These are phyloP conservation scores for Denticeps clupeoides DNA, from an alignment of 2,797 vertebrate genomes.

Conservation along the genomic window DNA sequence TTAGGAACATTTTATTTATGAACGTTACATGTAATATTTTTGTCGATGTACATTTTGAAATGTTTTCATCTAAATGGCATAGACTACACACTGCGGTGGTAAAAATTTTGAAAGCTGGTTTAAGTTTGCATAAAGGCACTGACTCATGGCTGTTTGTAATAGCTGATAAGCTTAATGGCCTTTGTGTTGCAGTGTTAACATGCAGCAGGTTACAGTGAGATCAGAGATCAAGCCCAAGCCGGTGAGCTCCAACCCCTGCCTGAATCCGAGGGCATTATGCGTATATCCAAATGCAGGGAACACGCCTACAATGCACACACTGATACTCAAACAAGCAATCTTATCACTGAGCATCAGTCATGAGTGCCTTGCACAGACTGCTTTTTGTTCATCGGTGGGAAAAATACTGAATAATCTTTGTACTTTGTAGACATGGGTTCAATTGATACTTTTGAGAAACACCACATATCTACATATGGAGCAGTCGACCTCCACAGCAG, in stretches of 20 bases:
- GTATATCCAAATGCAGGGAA: background rate
- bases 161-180: background rate
- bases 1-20: too few species aligned
- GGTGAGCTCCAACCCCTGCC: constrained; percentile 8
- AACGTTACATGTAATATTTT: too few species aligned
- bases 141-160: background rate
- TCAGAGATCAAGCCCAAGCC: constrained; percentile 41
- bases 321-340: background rate
- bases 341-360: background rate
- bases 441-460: too few species aligned
- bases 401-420: too few species aligned
- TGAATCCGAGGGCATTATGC: background rate
- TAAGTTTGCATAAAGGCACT: background rate
- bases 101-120: background rate
- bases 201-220: constrained; percentile 42
- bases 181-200: constrained; percentile 22
- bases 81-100: background rate
- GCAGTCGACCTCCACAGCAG: too few species aligned
- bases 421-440: too few species aligned
- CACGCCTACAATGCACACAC: background rate
- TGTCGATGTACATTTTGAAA: too few species aligned
- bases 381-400: too few species aligned
- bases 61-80: too few species aligned
- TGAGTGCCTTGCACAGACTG: too few species aligned
- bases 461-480: too few species aligned